Evolutionary conservation across 2,888 invertebrate species (phyloP).

Genomic region (Tetrapedia diversipes): DNA sequence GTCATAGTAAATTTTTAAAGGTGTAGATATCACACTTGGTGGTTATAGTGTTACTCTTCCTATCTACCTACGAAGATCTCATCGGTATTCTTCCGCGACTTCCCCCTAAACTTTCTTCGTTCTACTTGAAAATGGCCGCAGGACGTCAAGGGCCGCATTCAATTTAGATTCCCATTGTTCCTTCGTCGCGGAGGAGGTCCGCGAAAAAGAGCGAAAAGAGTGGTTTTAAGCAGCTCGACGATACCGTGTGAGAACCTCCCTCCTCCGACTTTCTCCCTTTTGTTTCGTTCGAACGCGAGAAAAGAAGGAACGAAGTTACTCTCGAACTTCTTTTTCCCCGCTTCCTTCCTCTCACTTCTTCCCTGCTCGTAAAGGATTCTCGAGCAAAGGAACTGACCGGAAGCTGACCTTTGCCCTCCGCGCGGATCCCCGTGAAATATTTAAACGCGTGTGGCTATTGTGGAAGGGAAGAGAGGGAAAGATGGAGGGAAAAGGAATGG

Average conservation of each 20-base stretch:
- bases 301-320: not conserved
- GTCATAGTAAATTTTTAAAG: too few relatives aligned
- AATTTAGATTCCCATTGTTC: slow-evolving; percentile 4
- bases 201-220: not conserved
- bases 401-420: not conserved
- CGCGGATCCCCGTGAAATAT: slow-evolving; percentile 3
- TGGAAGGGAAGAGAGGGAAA: too few relatives aligned
- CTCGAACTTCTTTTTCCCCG: not conserved
- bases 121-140: not conserved
- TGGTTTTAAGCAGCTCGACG: not conserved
- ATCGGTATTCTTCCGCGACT: not conserved
- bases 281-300: not conserved
- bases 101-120: not conserved
- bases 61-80: not conserved
- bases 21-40: too few relatives aligned
- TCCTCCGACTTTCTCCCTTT: not conserved
- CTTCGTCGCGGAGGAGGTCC: not conserved
- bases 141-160: not conserved
- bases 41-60: too few relatives aligned
- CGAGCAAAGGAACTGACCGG: not conserved
- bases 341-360: not conserved
- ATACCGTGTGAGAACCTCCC: not conserved
- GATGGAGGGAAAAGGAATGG: too few relatives aligned
- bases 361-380: not conserved
- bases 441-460: not conserved